Evolutionary conservation across 35 echinoderm and acorn worm species (phyloP).

Genomic region (Apostichopus parvimensis): DNA sequence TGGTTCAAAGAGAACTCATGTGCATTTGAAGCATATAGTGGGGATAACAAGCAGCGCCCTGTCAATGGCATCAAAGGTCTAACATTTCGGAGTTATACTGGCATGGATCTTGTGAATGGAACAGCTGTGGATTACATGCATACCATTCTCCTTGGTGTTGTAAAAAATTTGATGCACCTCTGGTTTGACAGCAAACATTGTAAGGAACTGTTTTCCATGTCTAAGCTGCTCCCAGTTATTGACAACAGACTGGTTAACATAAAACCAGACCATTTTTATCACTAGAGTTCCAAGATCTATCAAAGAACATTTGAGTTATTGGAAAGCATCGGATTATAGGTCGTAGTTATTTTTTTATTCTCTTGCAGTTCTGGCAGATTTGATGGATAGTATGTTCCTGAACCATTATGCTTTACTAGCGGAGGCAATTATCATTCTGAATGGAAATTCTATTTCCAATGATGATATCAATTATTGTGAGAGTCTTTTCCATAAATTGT

Average conservation of each 20-base stretch:
- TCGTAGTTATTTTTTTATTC: background rate
- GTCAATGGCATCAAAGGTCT: conserved; percentile 34
- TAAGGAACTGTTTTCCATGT: conserved; percentile 23
- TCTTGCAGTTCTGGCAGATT: background rate
- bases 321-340: conserved; percentile 49
- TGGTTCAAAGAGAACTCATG: no score
- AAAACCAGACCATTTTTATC: conserved; percentile 20
- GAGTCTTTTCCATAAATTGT: background rate
- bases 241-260: conserved; percentile 44
- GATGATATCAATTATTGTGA: background rate
- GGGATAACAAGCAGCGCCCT: no score
- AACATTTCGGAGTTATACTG: conserved; percentile 1
- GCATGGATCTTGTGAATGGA: conserved; percentile 34
- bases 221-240: background rate
- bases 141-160: conserved; percentile 30
- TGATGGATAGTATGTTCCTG: conserved; percentile 1
- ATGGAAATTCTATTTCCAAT: background rate
- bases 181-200: conserved; percentile 34
- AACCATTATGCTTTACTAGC: conserved; percentile 18
- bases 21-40: no score
- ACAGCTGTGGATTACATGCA: conserved; percentile 63
- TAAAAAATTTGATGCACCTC: conserved; percentile 35
- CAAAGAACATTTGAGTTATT: conserved; percentile 15
- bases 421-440: conserved; percentile 16
- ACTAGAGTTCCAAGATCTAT: conserved; percentile 28